These are phyloP conservation scores for Poeciliopsis presidionis DNA, from an alignment of 2,797 vertebrate species.

Conservation along the genomic window DNA sequence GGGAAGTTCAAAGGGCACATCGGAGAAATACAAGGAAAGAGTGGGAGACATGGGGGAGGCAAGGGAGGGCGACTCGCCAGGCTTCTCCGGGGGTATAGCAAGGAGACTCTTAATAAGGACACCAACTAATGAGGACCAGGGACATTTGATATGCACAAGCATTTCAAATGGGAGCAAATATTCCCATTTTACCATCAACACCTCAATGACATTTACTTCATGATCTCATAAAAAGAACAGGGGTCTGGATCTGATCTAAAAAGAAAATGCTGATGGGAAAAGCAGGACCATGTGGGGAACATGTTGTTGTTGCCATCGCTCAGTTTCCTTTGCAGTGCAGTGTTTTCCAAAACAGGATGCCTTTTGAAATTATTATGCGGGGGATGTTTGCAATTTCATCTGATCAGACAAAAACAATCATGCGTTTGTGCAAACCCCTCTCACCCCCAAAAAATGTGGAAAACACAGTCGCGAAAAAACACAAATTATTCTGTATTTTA, in stretches of 20 bases:
- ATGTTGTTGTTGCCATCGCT: slow-evolving; percentile 65
- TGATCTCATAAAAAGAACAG: slow-evolving; percentile 47
- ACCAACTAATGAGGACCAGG: slow-evolving; percentile 65
- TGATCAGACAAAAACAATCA: slow-evolving; percentile 69
- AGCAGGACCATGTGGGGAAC: slow-evolving; percentile 47
- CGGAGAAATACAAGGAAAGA: slow-evolving; percentile 57
- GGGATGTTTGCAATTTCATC: slow-evolving; percentile 79
- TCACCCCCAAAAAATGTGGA: slow-evolving; percentile 32
- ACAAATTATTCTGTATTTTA: not conserved
- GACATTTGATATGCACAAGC: slow-evolving; percentile 46
- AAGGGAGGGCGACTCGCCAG: slow-evolving; percentile 33
- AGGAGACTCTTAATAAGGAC: slow-evolving; percentile 77
- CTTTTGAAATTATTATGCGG: slow-evolving; percentile 72
- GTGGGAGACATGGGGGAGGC: slow-evolving; percentile 24
- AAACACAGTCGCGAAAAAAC: not conserved
- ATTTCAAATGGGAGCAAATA: slow-evolving; percentile 22
- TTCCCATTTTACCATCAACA: slow-evolving; percentile 35
- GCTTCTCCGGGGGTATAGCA: slow-evolving; percentile 56
- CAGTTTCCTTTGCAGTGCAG: slow-evolving; percentile 58
- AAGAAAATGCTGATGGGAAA: slow-evolving; percentile 43
- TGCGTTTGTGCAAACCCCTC: slow-evolving; percentile 19
- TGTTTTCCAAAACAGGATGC: slow-evolving; percentile 79
- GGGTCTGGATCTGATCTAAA: slow-evolving; percentile 48
- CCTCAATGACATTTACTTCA: slow-evolving; percentile 17
- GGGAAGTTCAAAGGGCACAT: slow-evolving; percentile 72